These are phyloP conservation scores for Recurvirostra avosetta DNA, from an alignment of 2,113 vertebrate genomes.

Conservation along the genomic window DNA sequence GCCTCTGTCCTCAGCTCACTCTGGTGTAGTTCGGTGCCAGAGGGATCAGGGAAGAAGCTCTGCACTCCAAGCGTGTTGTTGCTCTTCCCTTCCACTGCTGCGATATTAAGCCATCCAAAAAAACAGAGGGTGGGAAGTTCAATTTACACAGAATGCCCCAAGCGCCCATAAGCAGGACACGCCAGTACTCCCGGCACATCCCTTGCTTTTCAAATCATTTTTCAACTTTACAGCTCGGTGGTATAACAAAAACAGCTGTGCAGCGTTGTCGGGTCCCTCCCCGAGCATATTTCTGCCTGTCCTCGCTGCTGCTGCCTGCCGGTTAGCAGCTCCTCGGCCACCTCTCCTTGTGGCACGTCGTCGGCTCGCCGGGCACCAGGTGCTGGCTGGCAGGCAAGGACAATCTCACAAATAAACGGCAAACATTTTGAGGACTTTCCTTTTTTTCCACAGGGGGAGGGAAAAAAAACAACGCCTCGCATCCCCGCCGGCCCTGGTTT, in stretches of 20 bases:
- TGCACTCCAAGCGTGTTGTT: conserved; percentile 10
- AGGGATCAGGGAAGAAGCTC: not conserved
- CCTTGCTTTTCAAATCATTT: conserved; percentile 14
- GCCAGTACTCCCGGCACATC: not conserved
- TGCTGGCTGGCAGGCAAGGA: not conserved
- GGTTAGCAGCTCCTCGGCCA: not conserved
- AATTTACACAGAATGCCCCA: conserved; percentile 54
- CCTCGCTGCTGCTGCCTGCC: not conserved
- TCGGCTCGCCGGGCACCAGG: not conserved
- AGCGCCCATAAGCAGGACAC: not conserved
- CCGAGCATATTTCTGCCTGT: not conserved
- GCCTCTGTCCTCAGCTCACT: conserved; percentile 55
- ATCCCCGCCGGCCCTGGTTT: fast-evolving
- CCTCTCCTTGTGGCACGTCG: not conserved
- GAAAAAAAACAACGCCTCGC: fast-evolving
- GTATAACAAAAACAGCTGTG: conserved; percentile 59
- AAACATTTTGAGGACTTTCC: not conserved
- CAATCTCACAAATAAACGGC: not conserved
- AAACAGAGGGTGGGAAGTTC: not conserved
- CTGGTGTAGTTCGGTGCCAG: conserved; percentile 32
- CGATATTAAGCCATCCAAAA: conserved; percentile 41
- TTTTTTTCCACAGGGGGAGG: not conserved
- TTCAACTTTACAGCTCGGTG: conserved; percentile 16
- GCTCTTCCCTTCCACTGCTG: conserved; percentile 52
- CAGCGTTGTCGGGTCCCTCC: not conserved